Base-by-base conservation (phyloP, 2,888 invertebrate genomes). In the Ganaspis brasiliensis region DNA sequence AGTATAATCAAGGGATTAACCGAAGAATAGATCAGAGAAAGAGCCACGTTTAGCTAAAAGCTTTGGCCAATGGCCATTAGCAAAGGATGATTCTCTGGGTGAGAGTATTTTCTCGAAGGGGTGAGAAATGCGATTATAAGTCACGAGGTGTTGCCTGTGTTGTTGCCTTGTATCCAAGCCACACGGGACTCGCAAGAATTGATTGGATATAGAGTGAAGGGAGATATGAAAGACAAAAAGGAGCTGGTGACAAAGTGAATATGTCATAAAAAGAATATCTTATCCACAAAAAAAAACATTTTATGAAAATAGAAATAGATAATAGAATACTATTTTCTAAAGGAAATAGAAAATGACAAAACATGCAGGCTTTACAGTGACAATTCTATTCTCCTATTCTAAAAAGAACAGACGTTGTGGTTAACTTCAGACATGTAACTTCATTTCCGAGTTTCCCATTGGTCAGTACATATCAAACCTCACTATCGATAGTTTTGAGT, bases 1-100 rank as follows among this genome's bases (percentile, higher is more conserved):
- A 88, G 91, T 91, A 91, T 91, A 91, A 91, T 91, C 91, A 91
- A 89, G 87, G 90, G 89, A 91, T 91, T 91, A 91, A 88, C 88
- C 87, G 86, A 86, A 86, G 87, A 90, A 91, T 91, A 89, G 91
- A 91, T 90, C 90, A 91, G 89, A 89, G 88, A 87, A 81, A 72
- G 79, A 78, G 73, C 70, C 84, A 88, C 88, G 89, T 90, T 91
- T 90, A 90, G 91, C 91, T 91, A 91, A 91, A 91, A 91, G 91
- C 91, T 87, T 91, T 88, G 85, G 81, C 86, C 87, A 86, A 84
- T 87, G 87, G 88, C 91, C 91, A 91, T 91, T 91, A 91, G 88
- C 88, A 83, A 84, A 85, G 91, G 88, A 86, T 82, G 85, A 86
- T 83, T 87, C 87, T 86, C 85, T 82, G 31, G 85, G 79, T 81